Conservation (phyloP, 1,140 invertebrate genomes). For the Uloborus diversus region DNA sequence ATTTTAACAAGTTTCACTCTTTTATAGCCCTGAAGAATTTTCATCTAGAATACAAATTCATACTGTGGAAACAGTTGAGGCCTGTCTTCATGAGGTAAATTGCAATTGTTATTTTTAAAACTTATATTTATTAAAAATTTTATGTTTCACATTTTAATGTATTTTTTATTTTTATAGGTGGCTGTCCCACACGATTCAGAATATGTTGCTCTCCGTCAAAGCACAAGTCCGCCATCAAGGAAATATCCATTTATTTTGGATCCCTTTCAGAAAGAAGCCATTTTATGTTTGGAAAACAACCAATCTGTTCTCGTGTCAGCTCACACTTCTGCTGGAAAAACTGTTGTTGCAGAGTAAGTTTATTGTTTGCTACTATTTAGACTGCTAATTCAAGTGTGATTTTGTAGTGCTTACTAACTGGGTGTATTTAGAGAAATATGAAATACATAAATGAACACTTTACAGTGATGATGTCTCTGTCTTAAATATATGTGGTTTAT, state of each 20-base stretch:
- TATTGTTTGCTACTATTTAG: conserved; percentile 68
- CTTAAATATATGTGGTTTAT: no score
- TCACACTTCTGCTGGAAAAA: conserved; percentile 99
- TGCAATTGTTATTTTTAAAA: not conserved
- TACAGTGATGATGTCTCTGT: no score
- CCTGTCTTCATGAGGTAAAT: conserved; percentile 85
- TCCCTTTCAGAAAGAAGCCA: conserved; percentile 98
- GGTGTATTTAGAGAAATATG: no score
- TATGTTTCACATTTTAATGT: not conserved
- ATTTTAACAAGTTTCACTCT: no score
- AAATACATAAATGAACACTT: no score
- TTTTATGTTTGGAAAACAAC: conserved; percentile 96
- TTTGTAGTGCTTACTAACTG: no score
- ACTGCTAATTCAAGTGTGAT: no score
- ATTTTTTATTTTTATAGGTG: not conserved
- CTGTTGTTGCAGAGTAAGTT: conserved; percentile 91
- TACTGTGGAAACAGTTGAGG: conserved; percentile 85
- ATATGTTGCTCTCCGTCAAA: conserved; percentile 76
- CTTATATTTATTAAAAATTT: conserved; percentile 1
- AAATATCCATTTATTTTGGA: conserved; percentile 95
- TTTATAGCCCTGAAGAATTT: conserved; percentile 59
- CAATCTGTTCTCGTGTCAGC: conserved; percentile 97
- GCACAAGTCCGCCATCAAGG: conserved; percentile 78
- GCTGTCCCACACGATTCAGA: conserved; percentile 86
- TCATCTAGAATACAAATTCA: conserved; percentile 80